A percentile compares a stretch with the other conserved stretches of the same genome.
These are phyloP conservation scores for Sciurus niger DNA, from an alignment of 2,113 vertebrate genomes.

Conservation along the genomic window DNA sequence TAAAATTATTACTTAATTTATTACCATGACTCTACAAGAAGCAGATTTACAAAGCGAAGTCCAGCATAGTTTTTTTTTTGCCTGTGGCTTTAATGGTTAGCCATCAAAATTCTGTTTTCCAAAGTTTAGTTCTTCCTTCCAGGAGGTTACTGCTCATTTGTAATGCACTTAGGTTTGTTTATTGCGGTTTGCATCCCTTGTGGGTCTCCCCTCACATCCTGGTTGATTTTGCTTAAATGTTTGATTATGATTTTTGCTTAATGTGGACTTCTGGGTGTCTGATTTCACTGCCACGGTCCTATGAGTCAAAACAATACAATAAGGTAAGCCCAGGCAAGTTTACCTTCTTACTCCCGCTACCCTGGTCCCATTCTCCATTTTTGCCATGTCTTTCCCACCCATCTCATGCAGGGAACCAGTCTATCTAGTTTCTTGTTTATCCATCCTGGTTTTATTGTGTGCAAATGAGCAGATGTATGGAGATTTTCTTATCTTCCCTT, in stretches of 20 bases:
- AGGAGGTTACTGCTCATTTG: background rate
- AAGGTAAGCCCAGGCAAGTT: background rate
- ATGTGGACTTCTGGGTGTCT: background rate
- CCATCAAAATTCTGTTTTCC: background rate
- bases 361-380: background rate
- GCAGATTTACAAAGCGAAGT: background rate
- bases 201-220: background rate
- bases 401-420: background rate
- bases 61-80: background rate
- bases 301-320: background rate
- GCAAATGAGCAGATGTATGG: background rate
- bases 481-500: background rate
- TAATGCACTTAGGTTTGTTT: background rate
- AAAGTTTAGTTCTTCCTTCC: background rate
- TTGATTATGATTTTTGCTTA: background rate
- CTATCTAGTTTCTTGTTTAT: background rate
- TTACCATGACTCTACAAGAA: background rate
- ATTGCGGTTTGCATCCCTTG: background rate
- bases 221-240: background rate
- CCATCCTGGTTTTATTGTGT: background rate
- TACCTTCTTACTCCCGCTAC: too few species aligned
- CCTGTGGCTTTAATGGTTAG: background rate
- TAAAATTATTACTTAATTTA: background rate
- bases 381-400: too few species aligned
- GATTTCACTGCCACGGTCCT: background rate